Evolutionary conservation across 2,113 vertebrate genomes (phyloP), one percentile per base, ranked within the genome.

Genomic region (Empidonax alnorum): DNA sequence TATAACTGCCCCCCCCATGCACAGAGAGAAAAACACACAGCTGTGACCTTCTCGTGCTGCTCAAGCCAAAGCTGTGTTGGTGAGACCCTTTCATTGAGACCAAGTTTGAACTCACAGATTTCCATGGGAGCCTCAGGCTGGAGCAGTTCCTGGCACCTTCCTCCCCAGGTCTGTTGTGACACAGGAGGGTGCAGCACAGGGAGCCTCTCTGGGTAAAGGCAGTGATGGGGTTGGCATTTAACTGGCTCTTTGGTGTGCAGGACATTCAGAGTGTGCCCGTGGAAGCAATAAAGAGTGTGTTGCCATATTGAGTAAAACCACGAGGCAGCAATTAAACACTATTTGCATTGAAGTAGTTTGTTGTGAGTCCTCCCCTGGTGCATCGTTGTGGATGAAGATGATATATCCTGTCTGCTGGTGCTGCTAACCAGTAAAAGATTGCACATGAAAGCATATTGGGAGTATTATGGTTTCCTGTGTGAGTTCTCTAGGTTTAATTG

Each of bases 251-350:
- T 12, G 90, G 30, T 30, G 31, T 58, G 82, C 84, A 84, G 92
- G 15, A 24, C 18, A 1, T 52, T 89, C 92, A 66, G 35, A 93
- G 17, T 25, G 14, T 81, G 75, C 94, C 84, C 3, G 2, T 50
- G 8, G 72, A 81, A 86, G 90, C 91, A 33, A 1, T 84, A 25
- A 59, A 71, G 86, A 46, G 46, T 12, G 46, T 2, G 42, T 35
- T 88, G 85, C 94, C 68, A 22, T 83, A 25, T 55, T 84, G 68
- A 93, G 55, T 80, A n/a, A 81, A 93, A 52, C 92, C 95, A 63
- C 90, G 50, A 1, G 35, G 75, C 3, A n/a, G 50, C 81, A 74
- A 89, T 94, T 96, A 94, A 95, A 50, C 55, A 14, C 37, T 31
- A 42, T 52, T 87, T 90, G 76, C 76, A 12, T 94, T 74, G 19